Evolutionary conservation across 2,113 vertebrate genomes (phyloP), one percentile per base, ranked within the genome.

Genomic region (Tinamus guttatus): DNA sequence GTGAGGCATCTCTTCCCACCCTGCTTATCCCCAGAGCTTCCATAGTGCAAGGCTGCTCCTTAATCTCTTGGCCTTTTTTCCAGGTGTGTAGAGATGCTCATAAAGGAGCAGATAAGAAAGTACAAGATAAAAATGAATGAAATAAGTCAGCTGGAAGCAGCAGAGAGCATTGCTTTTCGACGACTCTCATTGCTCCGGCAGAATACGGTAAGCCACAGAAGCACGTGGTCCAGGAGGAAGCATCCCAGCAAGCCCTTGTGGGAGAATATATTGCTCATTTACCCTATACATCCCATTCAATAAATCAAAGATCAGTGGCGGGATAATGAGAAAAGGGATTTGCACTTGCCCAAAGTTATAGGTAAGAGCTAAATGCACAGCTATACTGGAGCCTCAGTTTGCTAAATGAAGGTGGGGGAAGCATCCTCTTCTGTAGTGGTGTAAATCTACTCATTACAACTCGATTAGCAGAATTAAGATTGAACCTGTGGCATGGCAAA

Each of bases 111-210:
- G 98, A 98, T 99, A 97, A 97, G 99, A 90, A 98, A 97, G 81
- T 99, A 99, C 98, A 99, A 98, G 73, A 97, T 99, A 85, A 99
- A 99, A 97, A 99, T 99, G 99, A 98, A 99, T 51, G 99, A 99
- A 95, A 99, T 99, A 52, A 99, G 43, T 95, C 99, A 99, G 97
- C 97, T 99, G 94, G 99, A 99, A 96, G 99, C 98, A 1, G 99
- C 98, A 0, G 99, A 99, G 96, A 98, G 98, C 75, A 96, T 99
- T 1, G 99, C 99, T 2, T 98, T 98, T 11, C 99, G 99, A 59
- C 98, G 99, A 76, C 98, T 99, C 21, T 99, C 99, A 0, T 98
- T 99, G 51, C 98, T 99, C 87, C 98, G 98, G 49, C 98, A 99
- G 95, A 99, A 98, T 85, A 98, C 98, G 68, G 99, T 99, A 84